These are phyloP conservation scores for Orthonychiurus folsomi DNA, from an alignment of 2,888 invertebrate species.

Conservation along the genomic window DNA sequence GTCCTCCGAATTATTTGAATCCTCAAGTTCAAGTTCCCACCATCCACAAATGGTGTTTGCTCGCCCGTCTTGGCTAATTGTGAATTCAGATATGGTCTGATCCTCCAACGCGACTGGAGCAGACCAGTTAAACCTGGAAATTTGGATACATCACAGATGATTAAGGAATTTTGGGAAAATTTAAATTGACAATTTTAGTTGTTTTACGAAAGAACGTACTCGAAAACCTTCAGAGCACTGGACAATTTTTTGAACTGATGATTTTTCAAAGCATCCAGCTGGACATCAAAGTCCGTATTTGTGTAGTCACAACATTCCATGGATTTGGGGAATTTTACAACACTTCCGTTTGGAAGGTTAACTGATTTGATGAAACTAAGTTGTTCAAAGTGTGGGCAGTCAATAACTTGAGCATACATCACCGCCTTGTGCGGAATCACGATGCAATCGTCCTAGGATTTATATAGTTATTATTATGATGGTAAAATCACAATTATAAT, in stretches of 20 bases:
- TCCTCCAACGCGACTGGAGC: background rate
- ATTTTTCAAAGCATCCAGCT: constrained; percentile 67
- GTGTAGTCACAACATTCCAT: constrained; percentile 58
- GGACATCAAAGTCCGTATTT: constrained; percentile 73
- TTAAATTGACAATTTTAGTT: background rate
- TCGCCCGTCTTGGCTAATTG: constrained; percentile 36
- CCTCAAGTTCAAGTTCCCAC: constrained; percentile 95
- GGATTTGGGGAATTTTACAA: constrained; percentile 44
- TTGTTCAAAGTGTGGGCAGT: constrained; percentile 61
- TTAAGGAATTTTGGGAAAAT: background rate
- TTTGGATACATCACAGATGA: background rate
- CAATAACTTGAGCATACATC: constrained; percentile 77
- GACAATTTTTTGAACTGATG: constrained; percentile 60
- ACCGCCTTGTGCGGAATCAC: constrained; percentile 79
- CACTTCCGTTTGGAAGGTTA: constrained; percentile 38
- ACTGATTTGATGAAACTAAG: constrained; percentile 64
- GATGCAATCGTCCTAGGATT: constrained; percentile 60
- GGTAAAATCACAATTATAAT: background rate
- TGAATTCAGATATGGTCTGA: constrained; percentile 28
- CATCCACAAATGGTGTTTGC: constrained; percentile 86
- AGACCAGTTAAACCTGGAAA: background rate
- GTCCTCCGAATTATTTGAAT: no score
- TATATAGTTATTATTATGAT: background rate
- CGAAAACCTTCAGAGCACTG: constrained; percentile 59
- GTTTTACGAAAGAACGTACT: constrained; percentile 40